Percentiles rank a stretch among this genome's conserved stretches.
Evolutionary conservation across 2,797 vertebrate genomes (phyloP).

Genomic region (Menidia menidia): DNA sequence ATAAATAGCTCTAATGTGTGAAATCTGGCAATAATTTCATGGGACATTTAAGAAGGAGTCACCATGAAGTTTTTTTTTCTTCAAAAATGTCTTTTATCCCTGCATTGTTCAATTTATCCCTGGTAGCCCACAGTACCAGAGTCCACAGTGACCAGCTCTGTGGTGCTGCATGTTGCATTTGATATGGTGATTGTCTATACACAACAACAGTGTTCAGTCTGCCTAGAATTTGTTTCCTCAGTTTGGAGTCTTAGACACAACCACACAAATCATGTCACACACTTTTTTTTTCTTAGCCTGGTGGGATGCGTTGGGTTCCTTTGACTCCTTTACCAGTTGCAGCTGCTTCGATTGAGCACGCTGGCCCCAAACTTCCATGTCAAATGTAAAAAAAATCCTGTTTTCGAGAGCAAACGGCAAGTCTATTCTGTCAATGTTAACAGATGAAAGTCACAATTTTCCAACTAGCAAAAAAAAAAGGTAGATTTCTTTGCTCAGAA

Average conservation of each 20-base stretch:
- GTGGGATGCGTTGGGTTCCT: slow-evolving; percentile 6
- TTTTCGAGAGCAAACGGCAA: slow-evolving; percentile 56
- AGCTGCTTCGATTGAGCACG: slow-evolving; percentile 37
- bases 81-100: slow-evolving; percentile 54
- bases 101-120: slow-evolving; percentile 48
- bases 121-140: slow-evolving; percentile 50
- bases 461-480: slow-evolving; percentile 38
- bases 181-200: slow-evolving; percentile 40
- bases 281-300: slow-evolving; percentile 28
- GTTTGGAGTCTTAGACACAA: slow-evolving; percentile 54
- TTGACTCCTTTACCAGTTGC: slow-evolving; percentile 29
- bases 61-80: slow-evolving; percentile 45
- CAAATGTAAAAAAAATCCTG: slow-evolving; percentile 24
- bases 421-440: slow-evolving; percentile 29
- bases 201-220: slow-evolving; percentile 39
- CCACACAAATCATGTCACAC: slow-evolving; percentile 66
- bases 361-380: slow-evolving; percentile 25
- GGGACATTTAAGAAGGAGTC: slow-evolving; percentile 59
- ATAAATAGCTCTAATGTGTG: slow-evolving; percentile 74
- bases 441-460: slow-evolving; percentile 46
- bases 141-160: slow-evolving; percentile 78
- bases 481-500: slow-evolving; percentile 54
- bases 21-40: slow-evolving; percentile 60
- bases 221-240: slow-evolving; percentile 35
- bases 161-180: slow-evolving; percentile 63